Percentiles rank a stretch among this genome's conserved stretches.
phyloP scores from a whole-genome alignment of 92 coral and sea anemone species.

The Porites evermanni region DNA sequence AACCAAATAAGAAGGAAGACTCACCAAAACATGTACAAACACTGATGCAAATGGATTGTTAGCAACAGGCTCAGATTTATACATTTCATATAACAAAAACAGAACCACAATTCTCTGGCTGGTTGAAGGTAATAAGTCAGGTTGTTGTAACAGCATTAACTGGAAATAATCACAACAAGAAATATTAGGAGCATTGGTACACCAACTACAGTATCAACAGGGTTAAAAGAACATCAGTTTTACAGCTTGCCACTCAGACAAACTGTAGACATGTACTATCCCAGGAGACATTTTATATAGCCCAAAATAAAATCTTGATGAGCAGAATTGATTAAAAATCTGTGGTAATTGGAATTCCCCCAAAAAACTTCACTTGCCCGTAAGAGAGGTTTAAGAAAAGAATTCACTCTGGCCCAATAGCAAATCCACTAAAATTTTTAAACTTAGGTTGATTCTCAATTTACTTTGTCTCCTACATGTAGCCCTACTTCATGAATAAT shows the following conservation, averaged over 20 bases:
- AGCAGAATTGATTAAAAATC: too few relatives aligned
- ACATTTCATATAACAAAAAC: slow-evolving; percentile 95
- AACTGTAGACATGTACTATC: background rate
- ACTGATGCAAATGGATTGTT: slow-evolving; percentile 94
- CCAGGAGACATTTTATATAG: too few relatives aligned
- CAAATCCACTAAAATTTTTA: too few relatives aligned
- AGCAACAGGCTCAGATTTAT: slow-evolving; percentile 84
- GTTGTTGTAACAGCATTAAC: slow-evolving; percentile 91
- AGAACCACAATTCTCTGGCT: slow-evolving; percentile 81
- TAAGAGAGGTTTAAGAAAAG: too few relatives aligned
- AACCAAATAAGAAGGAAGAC: background rate
- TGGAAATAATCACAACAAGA: slow-evolving; percentile 13
- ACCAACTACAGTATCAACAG: background rate
- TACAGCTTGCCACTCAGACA: background rate
- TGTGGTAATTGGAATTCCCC: too few relatives aligned
- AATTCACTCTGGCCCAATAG: too few relatives aligned
- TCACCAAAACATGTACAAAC: slow-evolving; percentile 90
- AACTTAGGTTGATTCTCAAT: too few relatives aligned
- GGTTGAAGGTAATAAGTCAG: slow-evolving; percentile 84
- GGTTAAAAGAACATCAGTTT: background rate
- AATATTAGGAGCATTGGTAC: background rate
- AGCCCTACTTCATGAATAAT: too few relatives aligned
- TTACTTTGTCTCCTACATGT: too few relatives aligned
- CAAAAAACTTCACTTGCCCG: too few relatives aligned
- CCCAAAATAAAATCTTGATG: too few relatives aligned